These are phyloP conservation scores for Melolontha melolontha DNA, from an alignment of 2,888 invertebrate species.

Conservation along the genomic window DNA sequence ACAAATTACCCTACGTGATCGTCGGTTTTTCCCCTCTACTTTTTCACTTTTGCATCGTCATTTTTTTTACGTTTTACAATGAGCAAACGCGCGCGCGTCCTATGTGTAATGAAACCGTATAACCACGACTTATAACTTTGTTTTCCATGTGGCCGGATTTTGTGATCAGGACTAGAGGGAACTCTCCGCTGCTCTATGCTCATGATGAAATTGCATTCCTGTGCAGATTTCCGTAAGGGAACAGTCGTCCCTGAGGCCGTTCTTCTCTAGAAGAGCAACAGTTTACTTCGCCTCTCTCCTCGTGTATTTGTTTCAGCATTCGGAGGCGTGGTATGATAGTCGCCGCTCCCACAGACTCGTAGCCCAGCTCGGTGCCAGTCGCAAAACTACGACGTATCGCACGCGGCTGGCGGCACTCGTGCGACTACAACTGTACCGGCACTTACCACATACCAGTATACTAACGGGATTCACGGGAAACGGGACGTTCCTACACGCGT, in stretches of 20 bases:
- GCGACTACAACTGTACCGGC: slow-evolving; percentile 43
- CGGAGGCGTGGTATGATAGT: slow-evolving; percentile 62
- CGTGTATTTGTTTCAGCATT: slow-evolving; percentile 63
- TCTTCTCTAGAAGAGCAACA: slow-evolving; percentile 64
- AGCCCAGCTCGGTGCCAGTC: slow-evolving; percentile 56
- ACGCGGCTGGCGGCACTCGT: slow-evolving; percentile 49
- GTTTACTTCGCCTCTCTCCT: slow-evolving; percentile 61
- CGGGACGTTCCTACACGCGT: slow-evolving; percentile 11
- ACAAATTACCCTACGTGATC: slow-evolving; percentile 37
- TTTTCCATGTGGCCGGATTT: slow-evolving; percentile 65
- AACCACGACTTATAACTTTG: slow-evolving; percentile 66
- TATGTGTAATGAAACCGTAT: slow-evolving; percentile 62
- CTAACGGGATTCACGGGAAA: slow-evolving; percentile 30
- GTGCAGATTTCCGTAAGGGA: slow-evolving; percentile 67
- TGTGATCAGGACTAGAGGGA: slow-evolving; percentile 64
- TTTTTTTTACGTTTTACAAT: slow-evolving; percentile 33
- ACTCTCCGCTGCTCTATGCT: slow-evolving; percentile 56
- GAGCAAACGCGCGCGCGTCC: slow-evolving; percentile 45
- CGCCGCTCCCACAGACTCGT: slow-evolving; percentile 63
- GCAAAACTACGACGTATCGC: slow-evolving; percentile 51
- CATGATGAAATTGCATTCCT: slow-evolving; percentile 67
- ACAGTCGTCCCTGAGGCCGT: slow-evolving; percentile 54
- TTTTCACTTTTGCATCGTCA: background rate
- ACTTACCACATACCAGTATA: slow-evolving; percentile 42
- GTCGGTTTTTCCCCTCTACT: slow-evolving; percentile 2